Evolutionary conservation across 2,113 vertebrate species (phyloP), one percentile per base, ranked within the genome.

Genomic region (Gymnogyps californianus): DNA sequence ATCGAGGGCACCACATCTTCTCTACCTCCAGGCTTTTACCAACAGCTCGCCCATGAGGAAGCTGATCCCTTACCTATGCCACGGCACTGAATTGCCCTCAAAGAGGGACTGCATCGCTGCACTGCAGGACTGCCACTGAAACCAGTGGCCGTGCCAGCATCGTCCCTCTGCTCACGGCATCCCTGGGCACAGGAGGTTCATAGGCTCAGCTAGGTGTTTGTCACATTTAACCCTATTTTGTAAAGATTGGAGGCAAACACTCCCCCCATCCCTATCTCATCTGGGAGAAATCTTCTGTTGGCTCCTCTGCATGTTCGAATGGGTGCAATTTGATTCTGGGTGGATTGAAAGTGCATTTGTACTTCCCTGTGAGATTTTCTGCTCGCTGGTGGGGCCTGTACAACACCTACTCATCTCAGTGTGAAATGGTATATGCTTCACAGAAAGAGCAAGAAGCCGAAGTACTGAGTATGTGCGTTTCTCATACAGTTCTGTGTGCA

Each of bases 401-500:
- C 70, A 94, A 87, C 90, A 87, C 93, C 92, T 57, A 91, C 96
- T 96, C 93, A 77, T 91, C 96, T 77, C 96, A 65, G 96, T 69
- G 66, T 82, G 90, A 65, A 94, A 72, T 9, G 21, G 24, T 61
- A 36, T 66, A 26, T 24, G 78, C 78, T 78, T 76, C 87, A 42
- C 16, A 83, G 90, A 93, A 91, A 80, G 92, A 95, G 62, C 49
- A 96, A 66, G 83, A 69, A 94, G 62, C 28, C 17, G 1, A 58
- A 90, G 46, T 11, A 89, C 70, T 16, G 34, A 61, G 38, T 72
- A n/a, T 1, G 12, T 80, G 79, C 11, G 2, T 92, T 96, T 89
- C 84, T 83, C 54, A 65, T 16, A 76, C 47, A 79, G 61, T n/a
- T 91, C 83, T 83, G 65, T 42, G 40, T 76, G 66, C 70, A 84